A percentile compares a stretch with the other conserved stretches of the same genome.
phyloP scores from a whole-genome alignment of 1,140 invertebrate species.

The Liolophura sinensis region DNA sequence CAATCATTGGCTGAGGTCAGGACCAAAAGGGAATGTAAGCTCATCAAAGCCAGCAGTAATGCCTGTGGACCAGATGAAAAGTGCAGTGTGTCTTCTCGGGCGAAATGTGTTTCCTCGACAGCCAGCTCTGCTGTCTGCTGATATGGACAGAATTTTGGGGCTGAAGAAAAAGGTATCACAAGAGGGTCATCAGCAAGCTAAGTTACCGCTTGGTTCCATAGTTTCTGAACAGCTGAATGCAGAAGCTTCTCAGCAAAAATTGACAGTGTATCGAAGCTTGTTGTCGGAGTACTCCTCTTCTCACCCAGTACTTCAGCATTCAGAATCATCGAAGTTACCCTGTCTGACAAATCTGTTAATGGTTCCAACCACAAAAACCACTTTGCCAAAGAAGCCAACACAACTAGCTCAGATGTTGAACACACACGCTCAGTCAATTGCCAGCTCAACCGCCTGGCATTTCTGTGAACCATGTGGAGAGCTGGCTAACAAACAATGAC shows the following conservation, averaged over 20 bases:
- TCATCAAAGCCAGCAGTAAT: background rate
- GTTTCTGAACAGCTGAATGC: constrained; percentile 42
- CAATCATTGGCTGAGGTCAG: constrained; percentile 29
- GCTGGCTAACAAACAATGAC: too few relatives aligned
- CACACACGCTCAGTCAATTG: too few relatives aligned
- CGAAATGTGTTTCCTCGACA: constrained; percentile 33
- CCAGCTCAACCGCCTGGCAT: too few relatives aligned
- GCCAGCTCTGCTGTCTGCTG: constrained; percentile 33
- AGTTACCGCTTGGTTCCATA: constrained; percentile 17
- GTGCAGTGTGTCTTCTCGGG: constrained; percentile 7
- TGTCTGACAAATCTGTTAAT: too few relatives aligned
- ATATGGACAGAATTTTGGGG: constrained; percentile 41
- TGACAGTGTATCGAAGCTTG: constrained; percentile 38
- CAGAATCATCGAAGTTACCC: too few relatives aligned
- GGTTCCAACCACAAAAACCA: too few relatives aligned
- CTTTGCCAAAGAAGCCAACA: too few relatives aligned
- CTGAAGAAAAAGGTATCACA: constrained; percentile 29
- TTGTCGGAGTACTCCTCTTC: constrained; percentile 24
- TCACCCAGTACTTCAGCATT: too few relatives aligned
- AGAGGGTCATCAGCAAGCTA: constrained; percentile 1
- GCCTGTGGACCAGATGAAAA: background rate
- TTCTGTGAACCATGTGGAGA: too few relatives aligned
- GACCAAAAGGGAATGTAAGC: background rate
- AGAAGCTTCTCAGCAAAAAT: constrained; percentile 36
- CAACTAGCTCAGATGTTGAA: too few relatives aligned